Percentiles rank a stretch among this genome's conserved stretches.
Conservation (phyloP, 2,113 vertebrate genomes). For the Lanius ludovicianus region DNA sequence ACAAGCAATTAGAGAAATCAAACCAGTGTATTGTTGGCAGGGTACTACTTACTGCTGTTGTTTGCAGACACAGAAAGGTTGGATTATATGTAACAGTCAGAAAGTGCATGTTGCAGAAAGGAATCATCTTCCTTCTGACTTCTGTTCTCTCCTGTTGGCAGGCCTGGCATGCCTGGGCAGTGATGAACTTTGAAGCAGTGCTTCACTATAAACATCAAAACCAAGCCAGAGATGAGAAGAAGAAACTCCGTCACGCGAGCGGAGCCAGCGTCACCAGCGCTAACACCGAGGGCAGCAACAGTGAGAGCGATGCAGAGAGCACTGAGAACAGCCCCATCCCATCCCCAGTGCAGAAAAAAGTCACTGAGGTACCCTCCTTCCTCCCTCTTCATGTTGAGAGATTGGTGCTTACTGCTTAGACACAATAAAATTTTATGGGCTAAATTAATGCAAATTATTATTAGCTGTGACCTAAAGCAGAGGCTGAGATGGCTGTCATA, state of each 20-base stretch:
- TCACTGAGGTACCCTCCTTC: constrained; percentile 83
- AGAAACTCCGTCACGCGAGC: constrained; percentile 88
- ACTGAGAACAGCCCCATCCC: constrained; percentile 90
- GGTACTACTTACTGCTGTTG: background rate
- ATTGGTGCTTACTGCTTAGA: background rate
- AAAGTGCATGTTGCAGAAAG: background rate
- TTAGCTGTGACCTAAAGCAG: background rate
- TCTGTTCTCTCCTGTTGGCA: constrained; percentile 38
- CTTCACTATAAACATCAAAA: constrained; percentile 98
- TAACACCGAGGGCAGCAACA: constrained; percentile 93
- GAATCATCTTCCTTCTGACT: background rate
- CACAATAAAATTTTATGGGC: background rate
- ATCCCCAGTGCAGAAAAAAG: constrained; percentile 92
- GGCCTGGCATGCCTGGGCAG: constrained; percentile 99
- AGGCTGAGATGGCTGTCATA: background rate
- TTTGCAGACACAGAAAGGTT: background rate
- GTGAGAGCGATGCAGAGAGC: constrained; percentile 92
- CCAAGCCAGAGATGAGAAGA: constrained; percentile 91
- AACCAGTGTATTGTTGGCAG: background rate
- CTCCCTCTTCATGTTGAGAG: background rate
- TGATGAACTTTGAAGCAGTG: constrained; percentile 99
- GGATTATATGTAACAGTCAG: background rate
- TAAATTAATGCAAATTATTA: background rate
- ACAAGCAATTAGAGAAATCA: background rate
- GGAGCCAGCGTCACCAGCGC: constrained; percentile 87